Evolutionary conservation across 2,888 invertebrate species (phyloP).

Genomic region (Limnephilus auricula): DNA sequence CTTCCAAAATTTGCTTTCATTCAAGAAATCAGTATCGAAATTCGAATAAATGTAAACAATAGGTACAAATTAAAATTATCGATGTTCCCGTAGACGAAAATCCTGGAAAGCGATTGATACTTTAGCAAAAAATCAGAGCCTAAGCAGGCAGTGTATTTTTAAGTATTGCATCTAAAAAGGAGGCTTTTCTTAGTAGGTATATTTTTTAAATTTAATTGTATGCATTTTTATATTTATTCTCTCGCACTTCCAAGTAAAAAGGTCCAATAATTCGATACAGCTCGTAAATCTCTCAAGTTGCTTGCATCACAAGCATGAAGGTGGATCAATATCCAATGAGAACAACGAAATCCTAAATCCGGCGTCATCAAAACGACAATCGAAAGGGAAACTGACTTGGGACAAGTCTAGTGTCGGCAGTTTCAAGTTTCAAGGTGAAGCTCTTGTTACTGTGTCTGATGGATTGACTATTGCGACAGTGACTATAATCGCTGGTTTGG

Average conservation of each 20-base stretch:
- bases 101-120: too few relatives aligned
- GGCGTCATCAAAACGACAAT: neutral
- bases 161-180: too few relatives aligned
- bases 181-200: too few relatives aligned
- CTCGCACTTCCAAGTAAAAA: neutral
- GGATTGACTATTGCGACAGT: neutral
- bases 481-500: neutral
- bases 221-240: too few relatives aligned
- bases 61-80: too few relatives aligned
- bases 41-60: too few relatives aligned
- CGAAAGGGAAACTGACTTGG: neutral
- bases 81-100: too few relatives aligned
- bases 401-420: neutral
- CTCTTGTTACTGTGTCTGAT: neutral
- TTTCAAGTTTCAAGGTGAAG: constrained; percentile 1
- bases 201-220: too few relatives aligned
- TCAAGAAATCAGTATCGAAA: too few relatives aligned
- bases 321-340: neutral
- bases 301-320: neutral
- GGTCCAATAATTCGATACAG: neutral
- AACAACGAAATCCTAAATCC: neutral
- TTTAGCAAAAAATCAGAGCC: too few relatives aligned
- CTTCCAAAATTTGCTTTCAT: too few relatives aligned
- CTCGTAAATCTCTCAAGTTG: neutral
- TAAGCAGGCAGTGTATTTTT: too few relatives aligned